Percentiles rank a stretch among this genome's conserved stretches.
phyloP scores from a whole-genome alignment of 2,797 vertebrate genomes.

The Anguilla marmorata region DNA sequence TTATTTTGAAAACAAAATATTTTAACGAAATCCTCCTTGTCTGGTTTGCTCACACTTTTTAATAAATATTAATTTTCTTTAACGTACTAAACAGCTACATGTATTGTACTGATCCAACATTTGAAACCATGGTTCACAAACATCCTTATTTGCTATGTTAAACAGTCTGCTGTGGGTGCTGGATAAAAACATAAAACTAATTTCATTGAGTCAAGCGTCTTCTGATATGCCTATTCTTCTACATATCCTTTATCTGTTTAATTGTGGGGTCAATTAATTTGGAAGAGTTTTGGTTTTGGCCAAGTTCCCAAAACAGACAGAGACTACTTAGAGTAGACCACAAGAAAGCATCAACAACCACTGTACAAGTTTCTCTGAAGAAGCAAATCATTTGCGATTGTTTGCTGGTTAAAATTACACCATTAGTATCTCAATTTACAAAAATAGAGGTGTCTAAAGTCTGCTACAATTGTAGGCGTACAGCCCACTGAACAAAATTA shows the following conservation, averaged over 20 bases:
- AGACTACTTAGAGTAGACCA: background rate
- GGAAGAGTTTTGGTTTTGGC: background rate
- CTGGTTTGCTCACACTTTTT: background rate
- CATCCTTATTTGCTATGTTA: background rate
- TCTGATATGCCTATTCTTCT: background rate
- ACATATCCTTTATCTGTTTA: background rate
- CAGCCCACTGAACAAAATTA: background rate
- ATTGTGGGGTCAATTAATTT: background rate
- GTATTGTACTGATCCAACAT: background rate
- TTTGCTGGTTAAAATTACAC: no score
- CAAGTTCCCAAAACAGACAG: background rate
- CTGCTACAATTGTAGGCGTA: background rate
- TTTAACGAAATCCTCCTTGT: no score
- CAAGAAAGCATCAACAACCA: background rate
- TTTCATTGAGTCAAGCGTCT: background rate
- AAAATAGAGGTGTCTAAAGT: slow-evolving; percentile 12
- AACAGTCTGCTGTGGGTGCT: background rate
- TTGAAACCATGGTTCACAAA: background rate
- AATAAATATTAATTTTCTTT: background rate
- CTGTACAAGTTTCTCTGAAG: background rate
- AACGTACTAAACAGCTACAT: background rate
- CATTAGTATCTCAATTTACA: background rate
- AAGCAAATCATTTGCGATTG: background rate
- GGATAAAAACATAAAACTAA: background rate
- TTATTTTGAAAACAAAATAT: no score